These are phyloP conservation scores for Miichthys miiuy DNA, from an alignment of 2,797 vertebrate genomes.

Conservation along the genomic window DNA sequence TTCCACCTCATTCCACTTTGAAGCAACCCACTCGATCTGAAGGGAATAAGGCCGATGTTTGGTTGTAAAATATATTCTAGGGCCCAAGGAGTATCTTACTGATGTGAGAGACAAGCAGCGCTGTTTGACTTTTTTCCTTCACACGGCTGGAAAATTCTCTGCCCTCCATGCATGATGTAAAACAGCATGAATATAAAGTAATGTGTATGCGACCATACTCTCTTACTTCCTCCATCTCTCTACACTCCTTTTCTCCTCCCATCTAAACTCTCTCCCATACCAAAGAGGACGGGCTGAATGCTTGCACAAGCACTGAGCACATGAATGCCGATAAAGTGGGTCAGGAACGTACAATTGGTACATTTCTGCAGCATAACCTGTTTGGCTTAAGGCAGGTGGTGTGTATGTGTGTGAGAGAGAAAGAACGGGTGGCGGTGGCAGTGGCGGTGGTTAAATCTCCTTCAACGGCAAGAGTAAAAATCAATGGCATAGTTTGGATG, in stretches of 20 bases:
- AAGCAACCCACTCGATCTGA: constrained; percentile 43
- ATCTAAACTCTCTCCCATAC: constrained; percentile 26
- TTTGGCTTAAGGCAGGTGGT: constrained; percentile 42
- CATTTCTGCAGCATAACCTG: constrained; percentile 61
- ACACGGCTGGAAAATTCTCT: constrained; percentile 18
- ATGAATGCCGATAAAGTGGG: constrained; percentile 60
- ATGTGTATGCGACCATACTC: constrained; percentile 14
- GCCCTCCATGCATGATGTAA: constrained; percentile 29
- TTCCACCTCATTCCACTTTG: constrained; percentile 59
- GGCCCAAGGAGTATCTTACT: constrained; percentile 36
- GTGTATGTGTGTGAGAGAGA: constrained; percentile 15
- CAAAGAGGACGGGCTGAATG: constrained; percentile 40
- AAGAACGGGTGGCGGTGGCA: not conserved
- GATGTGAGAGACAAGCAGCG: constrained; percentile 50
- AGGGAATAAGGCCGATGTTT: constrained; percentile 29
- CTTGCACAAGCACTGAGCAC: constrained; percentile 41
- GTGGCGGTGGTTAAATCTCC: constrained; percentile 50
- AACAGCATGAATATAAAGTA: constrained; percentile 51
- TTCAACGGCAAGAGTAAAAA: constrained; percentile 70
- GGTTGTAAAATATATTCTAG: constrained; percentile 47
- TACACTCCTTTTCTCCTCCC: constrained; percentile 1
- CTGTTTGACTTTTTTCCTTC: constrained; percentile 35
- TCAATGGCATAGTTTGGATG: constrained; percentile 75
- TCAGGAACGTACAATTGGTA: constrained; percentile 63
- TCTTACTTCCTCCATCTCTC: constrained; percentile 6